Evolutionary conservation across 2,797 vertebrate genomes (phyloP).

Genomic region (Sebastes oblongus): DNA sequence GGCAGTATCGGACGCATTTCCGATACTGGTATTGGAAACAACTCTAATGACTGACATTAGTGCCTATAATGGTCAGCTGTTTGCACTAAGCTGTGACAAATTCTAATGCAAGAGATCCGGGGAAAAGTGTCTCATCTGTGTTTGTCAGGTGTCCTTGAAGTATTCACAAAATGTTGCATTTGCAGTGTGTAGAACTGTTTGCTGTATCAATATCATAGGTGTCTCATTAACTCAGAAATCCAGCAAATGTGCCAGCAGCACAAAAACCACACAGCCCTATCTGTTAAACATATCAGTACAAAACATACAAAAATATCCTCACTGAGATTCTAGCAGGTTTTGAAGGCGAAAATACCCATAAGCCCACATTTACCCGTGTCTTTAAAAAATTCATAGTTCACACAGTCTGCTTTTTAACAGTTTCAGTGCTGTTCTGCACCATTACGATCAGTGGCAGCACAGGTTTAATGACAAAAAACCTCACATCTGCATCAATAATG

Average conservation of each 20-base stretch:
- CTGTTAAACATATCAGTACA: background rate
- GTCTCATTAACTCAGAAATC: background rate
- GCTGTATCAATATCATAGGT: background rate
- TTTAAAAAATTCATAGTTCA: background rate
- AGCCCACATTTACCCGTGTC: background rate
- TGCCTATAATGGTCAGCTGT: slow-evolving; percentile 6
- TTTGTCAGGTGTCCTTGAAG: slow-evolving; percentile 15
- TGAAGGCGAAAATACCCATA: background rate
- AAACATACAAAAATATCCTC: background rate
- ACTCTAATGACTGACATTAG: background rate
- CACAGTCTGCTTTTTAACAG: background rate
- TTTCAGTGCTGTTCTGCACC: background rate
- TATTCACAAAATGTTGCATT: slow-evolving; percentile 16
- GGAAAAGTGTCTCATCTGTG: slow-evolving; percentile 25
- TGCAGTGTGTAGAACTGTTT: slow-evolving; percentile 9
- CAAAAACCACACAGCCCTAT: background rate
- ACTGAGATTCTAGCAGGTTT: background rate
- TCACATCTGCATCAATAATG: background rate
- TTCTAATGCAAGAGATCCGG: slow-evolving; percentile 9
- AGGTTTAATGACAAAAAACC: background rate
- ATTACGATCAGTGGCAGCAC: background rate
- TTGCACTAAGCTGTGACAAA: slow-evolving; percentile 2
- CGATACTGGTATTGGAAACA: no score
- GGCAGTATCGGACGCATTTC: no score
- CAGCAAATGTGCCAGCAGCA: background rate